Conservation (phyloP, 2,888 invertebrate species). For the Capitulum mitella region DNA sequence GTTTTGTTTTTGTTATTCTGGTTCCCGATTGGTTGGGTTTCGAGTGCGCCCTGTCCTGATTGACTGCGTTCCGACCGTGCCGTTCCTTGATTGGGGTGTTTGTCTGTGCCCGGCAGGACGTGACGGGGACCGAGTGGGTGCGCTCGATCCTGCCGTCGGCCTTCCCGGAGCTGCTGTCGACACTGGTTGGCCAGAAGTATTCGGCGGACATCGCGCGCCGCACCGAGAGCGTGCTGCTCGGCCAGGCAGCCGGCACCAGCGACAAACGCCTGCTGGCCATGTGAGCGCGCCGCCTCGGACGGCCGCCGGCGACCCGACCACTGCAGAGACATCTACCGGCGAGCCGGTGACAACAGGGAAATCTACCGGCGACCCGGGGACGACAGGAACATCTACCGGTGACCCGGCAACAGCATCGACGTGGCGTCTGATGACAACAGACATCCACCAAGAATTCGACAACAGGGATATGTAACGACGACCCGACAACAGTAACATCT, state of each 20-base stretch:
- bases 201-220: not conserved
- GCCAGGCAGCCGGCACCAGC: not conserved
- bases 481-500: too few relatives aligned
- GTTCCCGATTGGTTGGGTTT: too few relatives aligned
- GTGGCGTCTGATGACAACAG: too few relatives aligned
- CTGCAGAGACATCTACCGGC: not conserved
- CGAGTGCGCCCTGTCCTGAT: too few relatives aligned
- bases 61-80: not conserved
- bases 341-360: not conserved
- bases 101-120: not conserved
- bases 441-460: too few relatives aligned
- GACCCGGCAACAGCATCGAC: not conserved
- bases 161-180: constrained; percentile 8
- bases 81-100: too few relatives aligned
- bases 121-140: constrained; percentile 9
- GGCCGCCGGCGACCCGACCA: not conserved
- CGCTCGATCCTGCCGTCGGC: constrained; percentile 20
- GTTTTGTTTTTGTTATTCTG: too few relatives aligned
- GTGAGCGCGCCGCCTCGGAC: not conserved
- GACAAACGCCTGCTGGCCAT: constrained; percentile 12
- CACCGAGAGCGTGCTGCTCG: not conserved
- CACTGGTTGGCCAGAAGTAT: not conserved
- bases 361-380: not conserved
- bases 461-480: too few relatives aligned
- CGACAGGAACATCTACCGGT: too few relatives aligned